A percentile compares a stretch with the other conserved stretches of the same genome.
phyloP scores from a whole-genome alignment of 2,797 vertebrate genomes.

The Sebastes trivittatus region DNA sequence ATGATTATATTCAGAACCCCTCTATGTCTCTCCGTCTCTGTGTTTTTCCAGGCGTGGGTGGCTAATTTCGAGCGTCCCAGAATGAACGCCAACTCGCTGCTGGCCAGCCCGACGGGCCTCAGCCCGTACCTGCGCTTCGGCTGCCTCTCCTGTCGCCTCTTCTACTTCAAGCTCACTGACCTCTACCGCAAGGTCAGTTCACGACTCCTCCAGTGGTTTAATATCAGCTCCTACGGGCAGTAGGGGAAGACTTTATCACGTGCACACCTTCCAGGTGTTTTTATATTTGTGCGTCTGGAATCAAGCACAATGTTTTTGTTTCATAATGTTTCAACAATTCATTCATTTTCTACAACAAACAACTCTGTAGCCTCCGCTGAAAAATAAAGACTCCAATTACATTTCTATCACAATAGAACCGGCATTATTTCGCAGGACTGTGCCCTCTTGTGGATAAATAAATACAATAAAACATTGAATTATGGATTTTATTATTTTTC shows the following conservation, averaged over 20 bases:
- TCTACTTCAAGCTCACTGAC: slow-evolving; percentile 87
- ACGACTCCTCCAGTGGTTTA: background rate
- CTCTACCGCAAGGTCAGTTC: slow-evolving; percentile 80
- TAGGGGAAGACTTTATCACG: background rate
- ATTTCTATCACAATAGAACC: too few species aligned
- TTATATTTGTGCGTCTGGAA: background rate
- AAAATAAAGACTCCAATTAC: too few species aligned
- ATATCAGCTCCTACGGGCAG: too few species aligned
- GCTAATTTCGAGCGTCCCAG: slow-evolving; percentile 85
- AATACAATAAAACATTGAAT: too few species aligned
- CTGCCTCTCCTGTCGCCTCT: slow-evolving; percentile 85
- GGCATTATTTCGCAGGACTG: too few species aligned
- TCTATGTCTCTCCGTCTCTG: background rate
- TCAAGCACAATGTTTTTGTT: background rate
- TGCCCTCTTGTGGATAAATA: too few species aligned
- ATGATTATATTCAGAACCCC: too few species aligned
- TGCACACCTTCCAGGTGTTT: background rate
- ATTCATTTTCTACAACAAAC: too few species aligned
- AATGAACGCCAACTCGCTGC: slow-evolving; percentile 85
- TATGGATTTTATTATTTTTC: too few species aligned
- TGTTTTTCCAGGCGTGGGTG: slow-evolving; percentile 80
- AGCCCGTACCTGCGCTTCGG: slow-evolving; percentile 86
- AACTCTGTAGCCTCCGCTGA: too few species aligned
- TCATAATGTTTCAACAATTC: too few species aligned
- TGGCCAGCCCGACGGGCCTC: slow-evolving; percentile 84